Percentiles rank a stretch among this genome's conserved stretches.
Evolutionary conservation across 2,113 vertebrate species (phyloP).

Genomic region (Excalfactoria chinensis): DNA sequence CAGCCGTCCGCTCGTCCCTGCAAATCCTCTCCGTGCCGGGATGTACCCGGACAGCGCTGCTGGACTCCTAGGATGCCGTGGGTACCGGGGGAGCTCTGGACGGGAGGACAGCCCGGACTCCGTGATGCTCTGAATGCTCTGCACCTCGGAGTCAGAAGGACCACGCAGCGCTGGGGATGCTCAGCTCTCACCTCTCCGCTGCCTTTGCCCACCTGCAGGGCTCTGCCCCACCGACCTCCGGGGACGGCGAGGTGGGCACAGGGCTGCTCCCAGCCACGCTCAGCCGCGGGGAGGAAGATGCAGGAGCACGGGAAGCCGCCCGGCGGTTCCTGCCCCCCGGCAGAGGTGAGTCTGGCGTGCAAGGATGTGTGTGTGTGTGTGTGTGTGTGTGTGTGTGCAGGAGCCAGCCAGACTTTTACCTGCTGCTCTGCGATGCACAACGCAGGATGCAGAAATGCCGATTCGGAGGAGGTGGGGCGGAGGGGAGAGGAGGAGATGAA

Average conservation of each 20-base stretch:
- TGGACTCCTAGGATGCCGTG: neutral
- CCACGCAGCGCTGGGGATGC: neutral
- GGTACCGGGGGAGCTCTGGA: neutral
- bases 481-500: slow-evolving; percentile 19
- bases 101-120: neutral
- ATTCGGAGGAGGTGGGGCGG: slow-evolving; percentile 48
- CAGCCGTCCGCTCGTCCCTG: neutral
- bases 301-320: neutral
- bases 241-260: neutral
- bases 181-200: neutral
- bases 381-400: neutral
- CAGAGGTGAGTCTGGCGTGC: neutral
- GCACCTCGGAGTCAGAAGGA: neutral
- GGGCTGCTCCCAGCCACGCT: neutral
- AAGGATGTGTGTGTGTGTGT: neutral
- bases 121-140: neutral
- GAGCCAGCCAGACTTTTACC: neutral
- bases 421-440: neutral
- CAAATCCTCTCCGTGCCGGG: neutral
- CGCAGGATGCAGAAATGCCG: slow-evolving; percentile 32
- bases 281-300: neutral
- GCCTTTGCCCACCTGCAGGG: neutral
- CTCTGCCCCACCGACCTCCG: neutral
- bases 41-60: neutral
- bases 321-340: neutral